A percentile compares a stretch with the other conserved stretches of the same genome.
These are phyloP conservation scores for Contarinia nasturtii DNA, from an alignment of 1,140 invertebrate genomes.

Conservation along the genomic window DNA sequence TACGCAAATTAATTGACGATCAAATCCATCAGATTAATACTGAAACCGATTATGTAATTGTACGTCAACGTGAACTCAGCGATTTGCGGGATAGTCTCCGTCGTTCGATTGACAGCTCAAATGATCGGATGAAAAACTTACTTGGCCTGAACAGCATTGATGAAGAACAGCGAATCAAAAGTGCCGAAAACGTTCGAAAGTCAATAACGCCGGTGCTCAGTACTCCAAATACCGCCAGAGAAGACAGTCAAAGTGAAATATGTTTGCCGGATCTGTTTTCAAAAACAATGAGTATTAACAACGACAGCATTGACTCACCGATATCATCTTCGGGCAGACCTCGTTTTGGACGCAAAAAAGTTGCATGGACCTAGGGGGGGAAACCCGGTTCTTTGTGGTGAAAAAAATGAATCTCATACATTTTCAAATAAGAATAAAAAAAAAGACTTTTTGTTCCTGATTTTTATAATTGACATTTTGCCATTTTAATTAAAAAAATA, in stretches of 20 bases:
- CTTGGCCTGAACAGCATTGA: background rate
- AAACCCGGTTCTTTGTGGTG: too few species aligned
- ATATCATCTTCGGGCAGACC: background rate
- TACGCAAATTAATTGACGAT: constrained; percentile 17
- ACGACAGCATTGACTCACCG: background rate
- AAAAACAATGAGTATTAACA: background rate
- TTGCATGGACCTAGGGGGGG: background rate
- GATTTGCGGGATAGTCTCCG: constrained; percentile 23
- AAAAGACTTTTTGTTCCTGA: too few species aligned
- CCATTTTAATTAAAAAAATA: too few species aligned
- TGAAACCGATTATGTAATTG: constrained; percentile 18
- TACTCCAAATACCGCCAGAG: background rate
- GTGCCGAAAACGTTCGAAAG: background rate
- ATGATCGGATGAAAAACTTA: constrained; percentile 7
- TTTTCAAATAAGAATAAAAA: too few species aligned
- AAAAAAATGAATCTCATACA: too few species aligned
- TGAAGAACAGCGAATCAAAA: background rate
- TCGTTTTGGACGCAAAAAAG: background rate
- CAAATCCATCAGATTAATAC: constrained; percentile 10
- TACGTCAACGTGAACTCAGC: constrained; percentile 20
- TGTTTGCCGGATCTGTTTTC: too few species aligned
- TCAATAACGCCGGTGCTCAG: background rate
- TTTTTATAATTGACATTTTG: too few species aligned
- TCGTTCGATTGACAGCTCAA: constrained; percentile 22
- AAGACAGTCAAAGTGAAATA: background rate